phyloP scores from a whole-genome alignment of 2,888 invertebrate species.

The Megamerina dolium region DNA sequence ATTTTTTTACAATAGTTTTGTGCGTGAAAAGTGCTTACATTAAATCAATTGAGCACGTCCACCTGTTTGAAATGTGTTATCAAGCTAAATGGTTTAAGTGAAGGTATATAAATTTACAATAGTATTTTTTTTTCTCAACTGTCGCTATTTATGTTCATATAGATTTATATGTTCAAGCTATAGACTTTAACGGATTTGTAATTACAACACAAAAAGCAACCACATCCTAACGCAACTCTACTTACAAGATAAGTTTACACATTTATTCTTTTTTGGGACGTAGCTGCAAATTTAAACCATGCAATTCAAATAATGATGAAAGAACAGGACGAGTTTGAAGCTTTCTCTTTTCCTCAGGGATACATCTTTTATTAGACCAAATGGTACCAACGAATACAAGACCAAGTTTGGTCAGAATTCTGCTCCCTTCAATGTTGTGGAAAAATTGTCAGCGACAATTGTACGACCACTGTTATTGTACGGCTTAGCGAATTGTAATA shows the following conservation, averaged over 20 bases:
- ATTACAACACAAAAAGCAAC: no score
- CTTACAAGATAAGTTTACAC: not conserved
- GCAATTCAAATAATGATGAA: conserved; percentile 12
- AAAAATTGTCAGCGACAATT: conserved; percentile 17
- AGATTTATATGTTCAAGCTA: no score
- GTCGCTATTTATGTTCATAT: no score
- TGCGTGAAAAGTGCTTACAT: no score
- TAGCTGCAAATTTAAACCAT: conserved; percentile 16
- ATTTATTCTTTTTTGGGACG: conserved; percentile 13
- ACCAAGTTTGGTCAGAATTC: conserved; percentile 3
- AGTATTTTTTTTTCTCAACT: no score
- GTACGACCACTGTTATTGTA: conserved; percentile 16
- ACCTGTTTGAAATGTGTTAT: no score
- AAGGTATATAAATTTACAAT: no score
- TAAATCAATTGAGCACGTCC: no score
- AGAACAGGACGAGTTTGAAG: conserved; percentile 1
- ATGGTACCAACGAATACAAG: conserved; percentile 14
- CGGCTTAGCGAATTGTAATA: conserved; percentile 13
- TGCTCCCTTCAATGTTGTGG: conserved; percentile 9
- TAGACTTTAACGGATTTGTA: no score
- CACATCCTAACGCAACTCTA: no score
- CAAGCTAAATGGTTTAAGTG: no score
- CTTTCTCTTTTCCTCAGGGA: conserved; percentile 14
- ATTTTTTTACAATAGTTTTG: no score
- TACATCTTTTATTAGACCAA: conserved; percentile 9